Percentiles rank a stretch among this genome's conserved stretches.
These are phyloP conservation scores for Mastacembelus armatus DNA, from an alignment of 2,797 vertebrate genomes.

Conservation along the genomic window DNA sequence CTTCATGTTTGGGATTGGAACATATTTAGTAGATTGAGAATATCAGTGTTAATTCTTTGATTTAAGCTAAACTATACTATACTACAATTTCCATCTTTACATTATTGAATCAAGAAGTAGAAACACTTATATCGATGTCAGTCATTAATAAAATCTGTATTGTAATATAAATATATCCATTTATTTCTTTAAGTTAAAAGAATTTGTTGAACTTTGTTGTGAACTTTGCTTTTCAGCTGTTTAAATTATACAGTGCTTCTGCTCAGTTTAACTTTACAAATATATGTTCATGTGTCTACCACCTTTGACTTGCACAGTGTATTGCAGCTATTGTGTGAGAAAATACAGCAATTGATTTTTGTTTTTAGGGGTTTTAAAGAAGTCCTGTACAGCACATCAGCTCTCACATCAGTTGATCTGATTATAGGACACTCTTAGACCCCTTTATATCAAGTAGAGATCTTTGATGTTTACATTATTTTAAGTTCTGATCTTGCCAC, in stretches of 20 bases:
- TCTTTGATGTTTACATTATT: slow-evolving; percentile 33
- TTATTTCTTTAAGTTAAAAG: neutral
- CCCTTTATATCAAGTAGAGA: slow-evolving; percentile 38
- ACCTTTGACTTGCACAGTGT: slow-evolving; percentile 57
- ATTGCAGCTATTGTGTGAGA: slow-evolving; percentile 77
- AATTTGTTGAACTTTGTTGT: neutral
- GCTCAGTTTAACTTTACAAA: neutral
- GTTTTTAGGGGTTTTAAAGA: slow-evolving; percentile 39
- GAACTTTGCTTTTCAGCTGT: slow-evolving; percentile 14
- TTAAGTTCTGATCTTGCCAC: slow-evolving; percentile 48
- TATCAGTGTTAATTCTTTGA: neutral
- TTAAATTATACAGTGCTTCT: neutral
- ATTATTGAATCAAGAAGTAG: no score
- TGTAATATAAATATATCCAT: neutral
- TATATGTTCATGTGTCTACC: slow-evolving; percentile 23
- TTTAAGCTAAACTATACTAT: no score
- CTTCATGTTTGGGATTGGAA: neutral
- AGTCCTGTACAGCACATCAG: slow-evolving; percentile 40
- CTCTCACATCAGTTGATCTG: neutral
- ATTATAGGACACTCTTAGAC: slow-evolving; percentile 31
- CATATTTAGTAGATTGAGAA: neutral
- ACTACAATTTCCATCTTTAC: no score
- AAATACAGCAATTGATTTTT: slow-evolving; percentile 65
- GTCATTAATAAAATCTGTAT: neutral
- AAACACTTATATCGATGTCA: neutral